A percentile compares a stretch with the other conserved stretches of the same genome.
phyloP scores from a whole-genome alignment of 2,113 vertebrate species.

The Ivindomyrus marchei region DNA sequence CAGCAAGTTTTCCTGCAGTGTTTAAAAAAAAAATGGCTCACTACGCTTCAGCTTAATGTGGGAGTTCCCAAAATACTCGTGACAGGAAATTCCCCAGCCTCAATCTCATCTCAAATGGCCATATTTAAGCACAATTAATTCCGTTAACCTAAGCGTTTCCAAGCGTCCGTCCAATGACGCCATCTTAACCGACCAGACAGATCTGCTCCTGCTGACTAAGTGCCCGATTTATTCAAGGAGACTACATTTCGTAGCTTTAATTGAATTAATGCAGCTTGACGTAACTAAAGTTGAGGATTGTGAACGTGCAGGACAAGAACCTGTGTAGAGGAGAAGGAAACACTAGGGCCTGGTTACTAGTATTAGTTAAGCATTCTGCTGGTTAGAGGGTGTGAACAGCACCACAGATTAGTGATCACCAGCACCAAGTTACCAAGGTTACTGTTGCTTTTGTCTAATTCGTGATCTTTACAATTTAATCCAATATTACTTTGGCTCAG shows the following conservation, averaged over 20 bases:
- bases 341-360: neutral
- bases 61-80: slow-evolving; percentile 62
- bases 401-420: neutral
- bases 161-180: slow-evolving; percentile 41
- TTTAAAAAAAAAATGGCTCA: slow-evolving; percentile 21
- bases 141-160: slow-evolving; percentile 60
- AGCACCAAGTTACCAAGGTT: neutral
- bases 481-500: neutral
- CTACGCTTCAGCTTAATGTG: slow-evolving; percentile 42
- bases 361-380: neutral
- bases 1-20: slow-evolving; percentile 30
- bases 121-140: slow-evolving; percentile 53
- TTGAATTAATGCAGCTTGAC: neutral
- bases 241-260: neutral
- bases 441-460: neutral
- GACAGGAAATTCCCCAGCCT: slow-evolving; percentile 68
- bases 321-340: neutral
- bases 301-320: neutral
- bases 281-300: neutral
- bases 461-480: neutral
- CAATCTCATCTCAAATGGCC: slow-evolving; percentile 50
- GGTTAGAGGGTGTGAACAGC: neutral
- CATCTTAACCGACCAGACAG: neutral
- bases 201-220: neutral
- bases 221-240: neutral